Conservation (phyloP, 2,113 vertebrate genomes). For the Megatriorchis doriae region DNA sequence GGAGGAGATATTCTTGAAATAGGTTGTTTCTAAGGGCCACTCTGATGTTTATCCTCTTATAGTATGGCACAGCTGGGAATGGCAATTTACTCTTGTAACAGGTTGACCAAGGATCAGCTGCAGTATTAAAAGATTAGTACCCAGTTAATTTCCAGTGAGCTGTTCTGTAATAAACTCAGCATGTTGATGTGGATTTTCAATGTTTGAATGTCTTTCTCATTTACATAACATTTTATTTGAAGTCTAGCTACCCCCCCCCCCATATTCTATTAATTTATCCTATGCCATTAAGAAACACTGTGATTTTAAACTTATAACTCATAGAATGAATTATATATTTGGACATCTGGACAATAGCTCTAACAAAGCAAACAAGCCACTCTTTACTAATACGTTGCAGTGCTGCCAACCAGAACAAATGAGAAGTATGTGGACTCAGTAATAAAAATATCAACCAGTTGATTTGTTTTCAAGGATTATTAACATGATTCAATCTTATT, state of each 20-base stretch:
- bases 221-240: neutral
- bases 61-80: constrained; percentile 34
- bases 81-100: constrained; percentile 46
- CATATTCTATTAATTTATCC: neutral
- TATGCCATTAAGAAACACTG: neutral
- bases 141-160: constrained; percentile 25
- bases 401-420: neutral
- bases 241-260: neutral
- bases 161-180: neutral
- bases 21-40: neutral
- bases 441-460: neutral
- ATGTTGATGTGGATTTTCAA: neutral
- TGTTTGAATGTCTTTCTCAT: neutral
- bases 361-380: neutral
- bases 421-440: neutral
- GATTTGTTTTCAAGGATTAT: neutral
- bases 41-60: constrained; percentile 22
- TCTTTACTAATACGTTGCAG: neutral
- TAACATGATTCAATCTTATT: neutral
- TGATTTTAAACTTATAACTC: neutral
- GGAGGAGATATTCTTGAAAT: constrained; percentile 2
- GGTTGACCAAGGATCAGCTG: constrained; percentile 50
- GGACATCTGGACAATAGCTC: neutral
- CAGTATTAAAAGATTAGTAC: constrained; percentile 51
- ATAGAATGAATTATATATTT: neutral